Conservation (phyloP, 1,140 invertebrate species). For the Latrodectus geometricus region DNA sequence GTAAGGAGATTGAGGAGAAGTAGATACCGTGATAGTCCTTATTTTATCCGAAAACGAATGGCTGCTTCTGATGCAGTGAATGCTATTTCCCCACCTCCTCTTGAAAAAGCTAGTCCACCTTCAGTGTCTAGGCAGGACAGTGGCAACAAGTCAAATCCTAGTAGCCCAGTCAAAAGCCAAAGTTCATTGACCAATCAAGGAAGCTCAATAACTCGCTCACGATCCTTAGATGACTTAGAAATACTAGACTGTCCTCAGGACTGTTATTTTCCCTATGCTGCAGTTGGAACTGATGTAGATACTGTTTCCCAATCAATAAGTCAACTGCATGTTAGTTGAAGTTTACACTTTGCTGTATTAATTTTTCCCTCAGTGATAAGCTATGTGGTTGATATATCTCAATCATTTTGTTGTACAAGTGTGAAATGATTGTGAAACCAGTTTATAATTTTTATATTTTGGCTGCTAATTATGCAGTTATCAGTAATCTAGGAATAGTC, state of each 20-base stretch:
- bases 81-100: background rate
- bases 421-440: no score
- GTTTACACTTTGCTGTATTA: background rate
- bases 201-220: constrained; percentile 46
- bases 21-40: background rate
- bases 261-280: background rate
- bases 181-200: constrained; percentile 17
- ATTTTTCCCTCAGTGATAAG: background rate
- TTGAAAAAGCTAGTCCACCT: constrained; percentile 19
- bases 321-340: constrained; percentile 59
- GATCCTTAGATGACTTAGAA: constrained; percentile 58
- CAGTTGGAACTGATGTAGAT: constrained; percentile 39
- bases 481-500: no score
- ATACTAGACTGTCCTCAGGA: constrained; percentile 20
- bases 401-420: no score
- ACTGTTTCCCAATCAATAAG: constrained; percentile 54
- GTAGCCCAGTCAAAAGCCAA: constrained; percentile 59
- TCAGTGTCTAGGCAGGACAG: constrained; percentile 46
- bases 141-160: constrained; percentile 61
- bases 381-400: background rate
- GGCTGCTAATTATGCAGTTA: no score
- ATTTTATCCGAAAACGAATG: background rate
- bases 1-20: background rate
- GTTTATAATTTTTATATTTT: no score
- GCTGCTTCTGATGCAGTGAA: background rate